Evolutionary conservation across 2,888 invertebrate genomes (phyloP).

Genomic region (Dichetophora obliterata): DNA sequence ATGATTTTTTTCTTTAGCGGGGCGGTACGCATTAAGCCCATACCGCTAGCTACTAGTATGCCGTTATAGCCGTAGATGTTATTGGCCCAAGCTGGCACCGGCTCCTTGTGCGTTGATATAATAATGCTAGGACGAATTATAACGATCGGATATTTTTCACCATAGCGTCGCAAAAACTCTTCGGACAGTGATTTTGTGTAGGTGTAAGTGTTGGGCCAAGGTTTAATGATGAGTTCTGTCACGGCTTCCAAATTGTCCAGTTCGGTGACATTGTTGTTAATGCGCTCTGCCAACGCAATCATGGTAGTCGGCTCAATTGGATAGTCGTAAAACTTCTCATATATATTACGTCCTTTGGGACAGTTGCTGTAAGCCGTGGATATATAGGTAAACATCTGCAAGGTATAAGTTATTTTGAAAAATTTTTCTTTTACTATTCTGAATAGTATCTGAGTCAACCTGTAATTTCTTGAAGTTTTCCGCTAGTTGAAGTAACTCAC

Average conservation of each 20-base stretch:
- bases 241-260: slow-evolving; percentile 44
- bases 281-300: slow-evolving; percentile 50
- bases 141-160: slow-evolving; percentile 48
- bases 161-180: slow-evolving; percentile 52
- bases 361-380: slow-evolving; percentile 57
- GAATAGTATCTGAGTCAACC: slow-evolving; percentile 32
- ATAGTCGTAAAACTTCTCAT: slow-evolving; percentile 54
- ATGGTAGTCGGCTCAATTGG: slow-evolving; percentile 53
- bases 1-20: slow-evolving; percentile 27
- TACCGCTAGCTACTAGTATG: slow-evolving; percentile 48
- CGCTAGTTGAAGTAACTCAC: slow-evolving; percentile 51
- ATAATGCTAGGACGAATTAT: slow-evolving; percentile 55
- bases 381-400: slow-evolving; percentile 54
- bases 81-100: slow-evolving; percentile 54
- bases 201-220: slow-evolving; percentile 57
- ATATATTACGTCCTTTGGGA: slow-evolving; percentile 36
- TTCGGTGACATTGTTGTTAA: slow-evolving; percentile 20
- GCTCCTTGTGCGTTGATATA: slow-evolving; percentile 55
- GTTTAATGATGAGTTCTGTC: slow-evolving; percentile 51
- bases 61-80: slow-evolving; percentile 55
- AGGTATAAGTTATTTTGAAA: background rate
- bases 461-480: slow-evolving; percentile 50
- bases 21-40: slow-evolving; percentile 52
- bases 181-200: slow-evolving; percentile 56
- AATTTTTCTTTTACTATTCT: background rate